phyloP scores from a whole-genome alignment of 2,113 vertebrate genomes.

The Beaufortia kweichowensis region DNA sequence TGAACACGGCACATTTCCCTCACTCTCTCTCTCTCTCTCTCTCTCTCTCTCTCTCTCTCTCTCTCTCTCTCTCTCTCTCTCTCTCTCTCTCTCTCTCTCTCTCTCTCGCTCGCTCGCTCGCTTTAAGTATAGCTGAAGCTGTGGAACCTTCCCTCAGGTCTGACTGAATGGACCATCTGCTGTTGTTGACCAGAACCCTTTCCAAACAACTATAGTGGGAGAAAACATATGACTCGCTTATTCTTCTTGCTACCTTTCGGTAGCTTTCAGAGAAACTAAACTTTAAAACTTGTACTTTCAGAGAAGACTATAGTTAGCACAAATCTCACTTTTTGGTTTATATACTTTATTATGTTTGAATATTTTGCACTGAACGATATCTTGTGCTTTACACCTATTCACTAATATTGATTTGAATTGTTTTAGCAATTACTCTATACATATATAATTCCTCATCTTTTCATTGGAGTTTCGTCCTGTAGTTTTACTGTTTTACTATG shows the following conservation, averaged over 20 bases:
- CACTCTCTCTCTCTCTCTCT: not conserved
- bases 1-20: conserved; percentile 7
- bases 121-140: conserved; percentile 39
- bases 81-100: too few species aligned
- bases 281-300: not conserved
- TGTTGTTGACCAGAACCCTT: conserved; percentile 43
- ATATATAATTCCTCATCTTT: not conserved
- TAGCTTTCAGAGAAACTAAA: not conserved
- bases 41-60: not conserved
- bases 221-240: conserved; percentile 36
- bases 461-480: not conserved
- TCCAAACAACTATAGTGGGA: not conserved
- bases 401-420: too few species aligned
- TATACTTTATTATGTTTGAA: not conserved
- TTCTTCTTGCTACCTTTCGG: conserved; percentile 17
- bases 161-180: conserved; percentile 54
- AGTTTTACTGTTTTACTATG: not conserved
- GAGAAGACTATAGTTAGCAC: not conserved
- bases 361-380: not conserved
- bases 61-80: conserved; percentile 1
- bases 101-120: not conserved
- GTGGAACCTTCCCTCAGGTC: conserved; percentile 48
- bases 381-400: too few species aligned
- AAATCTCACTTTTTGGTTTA: not conserved
- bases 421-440: not conserved